phyloP scores from a whole-genome alignment of 2,888 invertebrate species.

The Hirtodrosophila cameraria region DNA sequence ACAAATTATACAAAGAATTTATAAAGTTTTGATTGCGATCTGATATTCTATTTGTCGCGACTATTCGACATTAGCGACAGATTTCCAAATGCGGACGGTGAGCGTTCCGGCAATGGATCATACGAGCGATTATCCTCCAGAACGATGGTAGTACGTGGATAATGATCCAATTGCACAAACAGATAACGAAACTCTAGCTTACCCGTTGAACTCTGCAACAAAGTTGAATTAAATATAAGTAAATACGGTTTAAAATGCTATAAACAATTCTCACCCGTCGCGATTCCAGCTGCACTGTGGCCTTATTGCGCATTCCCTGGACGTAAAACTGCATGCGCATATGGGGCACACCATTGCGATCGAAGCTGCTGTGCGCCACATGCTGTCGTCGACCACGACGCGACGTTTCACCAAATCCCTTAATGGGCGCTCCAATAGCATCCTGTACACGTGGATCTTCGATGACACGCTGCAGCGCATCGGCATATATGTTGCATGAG shows the following conservation, averaged over 20 bases:
- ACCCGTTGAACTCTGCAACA: conserved; percentile 89
- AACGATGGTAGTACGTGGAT: conserved; percentile 89
- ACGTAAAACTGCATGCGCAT: conserved; percentile 96
- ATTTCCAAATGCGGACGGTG: conserved; percentile 44
- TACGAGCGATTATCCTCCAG: conserved; percentile 90
- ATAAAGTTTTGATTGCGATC: not conserved
- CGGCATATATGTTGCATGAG: conserved; percentile 92
- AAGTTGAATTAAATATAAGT: not conserved
- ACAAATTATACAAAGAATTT: conserved; percentile 70
- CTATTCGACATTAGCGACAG: conserved; percentile 63
- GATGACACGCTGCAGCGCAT: conserved; percentile 90
- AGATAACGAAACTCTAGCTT: conserved; percentile 93
- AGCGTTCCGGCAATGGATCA: conserved; percentile 59
- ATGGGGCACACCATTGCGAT: conserved; percentile 90
- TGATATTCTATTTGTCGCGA: conserved; percentile 52
- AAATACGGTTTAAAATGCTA: too few species aligned
- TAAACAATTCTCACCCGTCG: conserved; percentile 87
- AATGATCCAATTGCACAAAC: conserved; percentile 92
- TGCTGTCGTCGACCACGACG: conserved; percentile 92
- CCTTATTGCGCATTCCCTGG: conserved; percentile 92
- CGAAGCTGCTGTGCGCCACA: conserved; percentile 91
- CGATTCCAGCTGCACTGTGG: conserved; percentile 94
- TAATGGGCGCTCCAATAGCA: conserved; percentile 94
- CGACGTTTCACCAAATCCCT: conserved; percentile 94
- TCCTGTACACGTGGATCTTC: conserved; percentile 91